phyloP scores from a whole-genome alignment of 2,113 vertebrate genomes.

The Seriola rivoliana region DNA sequence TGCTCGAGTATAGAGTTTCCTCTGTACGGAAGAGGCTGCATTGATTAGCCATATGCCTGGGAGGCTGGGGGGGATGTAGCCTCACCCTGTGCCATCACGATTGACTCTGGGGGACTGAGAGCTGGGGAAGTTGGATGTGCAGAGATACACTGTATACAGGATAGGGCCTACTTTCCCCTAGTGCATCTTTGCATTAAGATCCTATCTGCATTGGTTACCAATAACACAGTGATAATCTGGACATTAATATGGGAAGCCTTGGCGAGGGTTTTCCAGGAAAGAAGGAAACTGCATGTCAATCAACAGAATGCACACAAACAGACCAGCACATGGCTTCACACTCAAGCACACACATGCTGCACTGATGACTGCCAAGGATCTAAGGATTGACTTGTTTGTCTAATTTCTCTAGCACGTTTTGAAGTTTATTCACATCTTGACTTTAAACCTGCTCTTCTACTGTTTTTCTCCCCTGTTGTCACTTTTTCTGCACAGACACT shows the following conservation, averaged over 20 bases:
- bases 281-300: conserved; percentile 43
- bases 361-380: neutral
- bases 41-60: conserved; percentile 78
- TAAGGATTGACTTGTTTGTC: conserved; percentile 28
- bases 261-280: conserved; percentile 49
- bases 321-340: neutral
- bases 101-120: conserved; percentile 36
- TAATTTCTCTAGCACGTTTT: conserved; percentile 19
- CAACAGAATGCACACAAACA: conserved; percentile 13
- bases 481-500: neutral
- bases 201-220: conserved; percentile 37
- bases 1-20: conserved; percentile 76
- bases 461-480: conserved; percentile 25
- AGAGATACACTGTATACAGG: conserved; percentile 23
- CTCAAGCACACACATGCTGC: neutral
- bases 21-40: conserved; percentile 67
- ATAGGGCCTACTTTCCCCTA: conserved; percentile 41
- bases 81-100: conserved; percentile 47
- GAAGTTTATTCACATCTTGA: conserved; percentile 33
- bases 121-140: conserved; percentile 39
- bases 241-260: conserved; percentile 29
- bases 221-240: conserved; percentile 40
- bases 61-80: conserved; percentile 34
- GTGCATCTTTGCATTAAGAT: conserved; percentile 67
- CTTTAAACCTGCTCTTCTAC: conserved; percentile 41